Conservation (phyloP, 92 coral and sea anemone genomes). For the Porites evermanni region DNA sequence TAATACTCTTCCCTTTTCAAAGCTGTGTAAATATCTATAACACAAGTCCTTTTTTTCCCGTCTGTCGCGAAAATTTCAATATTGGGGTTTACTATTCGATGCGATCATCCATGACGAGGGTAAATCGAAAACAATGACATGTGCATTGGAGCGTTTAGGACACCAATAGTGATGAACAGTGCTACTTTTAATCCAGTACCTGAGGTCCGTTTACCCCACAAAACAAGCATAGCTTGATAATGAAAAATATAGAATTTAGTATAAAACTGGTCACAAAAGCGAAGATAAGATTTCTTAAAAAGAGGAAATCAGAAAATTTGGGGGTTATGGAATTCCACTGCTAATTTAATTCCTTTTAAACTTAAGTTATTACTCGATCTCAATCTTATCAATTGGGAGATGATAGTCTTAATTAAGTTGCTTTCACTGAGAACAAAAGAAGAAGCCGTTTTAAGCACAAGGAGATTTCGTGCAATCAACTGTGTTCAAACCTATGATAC, state of each 20-base stretch:
- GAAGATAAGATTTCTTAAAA: not conserved
- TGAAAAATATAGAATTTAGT: too few relatives aligned
- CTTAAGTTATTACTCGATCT: not conserved
- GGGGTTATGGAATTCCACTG: not conserved
- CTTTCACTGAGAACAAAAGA: not conserved
- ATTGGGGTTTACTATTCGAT: not conserved
- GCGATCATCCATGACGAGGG: slow-evolving; percentile 22
- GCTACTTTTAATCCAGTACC: not conserved
- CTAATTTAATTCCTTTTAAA: not conserved
- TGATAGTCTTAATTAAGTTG: not conserved
- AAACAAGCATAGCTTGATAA: not conserved
- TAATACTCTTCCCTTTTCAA: not conserved
- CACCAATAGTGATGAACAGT: slow-evolving; percentile 10
- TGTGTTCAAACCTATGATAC: too few relatives aligned
- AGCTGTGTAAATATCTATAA: too few relatives aligned
- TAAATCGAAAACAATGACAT: not conserved
- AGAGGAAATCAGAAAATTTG: not conserved
- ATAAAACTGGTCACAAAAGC: not conserved
- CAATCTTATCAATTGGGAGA: not conserved
- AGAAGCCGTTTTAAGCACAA: not conserved
- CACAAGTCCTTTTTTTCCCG: not conserved
- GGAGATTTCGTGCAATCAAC: not conserved
- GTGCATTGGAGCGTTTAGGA: slow-evolving; percentile 1
- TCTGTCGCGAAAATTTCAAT: not conserved
- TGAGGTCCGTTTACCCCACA: not conserved